A percentile compares a stretch with the other conserved stretches of the same genome.
phyloP scores from a whole-genome alignment of 2,888 invertebrate species.

The Arge pagana region DNA sequence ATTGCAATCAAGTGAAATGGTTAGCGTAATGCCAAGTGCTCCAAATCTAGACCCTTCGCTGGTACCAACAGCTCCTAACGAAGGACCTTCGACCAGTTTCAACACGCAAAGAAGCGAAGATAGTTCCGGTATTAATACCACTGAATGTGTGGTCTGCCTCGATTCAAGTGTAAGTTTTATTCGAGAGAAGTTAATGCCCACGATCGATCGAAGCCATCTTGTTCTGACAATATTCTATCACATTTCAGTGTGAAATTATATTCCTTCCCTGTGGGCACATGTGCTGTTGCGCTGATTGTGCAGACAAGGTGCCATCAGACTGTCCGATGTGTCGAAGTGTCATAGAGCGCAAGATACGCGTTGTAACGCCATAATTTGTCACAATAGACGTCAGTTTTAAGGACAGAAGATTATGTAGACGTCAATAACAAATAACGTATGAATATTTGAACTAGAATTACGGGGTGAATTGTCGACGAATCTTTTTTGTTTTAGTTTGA shows the following conservation, averaged over 20 bases:
- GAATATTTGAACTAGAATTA: too few relatives aligned
- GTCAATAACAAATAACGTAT: too few relatives aligned
- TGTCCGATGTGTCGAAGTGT: conserved; percentile 81
- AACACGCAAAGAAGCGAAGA: conserved; percentile 43
- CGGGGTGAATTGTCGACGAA: too few relatives aligned
- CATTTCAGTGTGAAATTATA: conserved; percentile 73
- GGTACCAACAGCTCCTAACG: conserved; percentile 46
- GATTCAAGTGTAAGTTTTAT: conserved; percentile 67
- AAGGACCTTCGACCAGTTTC: conserved; percentile 48
- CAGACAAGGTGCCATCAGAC: conserved; percentile 62
- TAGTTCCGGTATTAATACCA: conserved; percentile 51
- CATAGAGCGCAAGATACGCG: conserved; percentile 73
- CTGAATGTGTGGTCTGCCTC: conserved; percentile 86
- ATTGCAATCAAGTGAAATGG: conserved; percentile 43
- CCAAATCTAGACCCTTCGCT: too few relatives aligned
- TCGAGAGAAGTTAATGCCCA: conserved; percentile 10
- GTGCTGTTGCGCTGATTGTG: conserved; percentile 78
- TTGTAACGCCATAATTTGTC: conserved; percentile 65
- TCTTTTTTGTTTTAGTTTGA: too few relatives aligned
- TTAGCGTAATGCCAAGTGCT: conserved; percentile 27
- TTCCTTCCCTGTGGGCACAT: conserved; percentile 89
- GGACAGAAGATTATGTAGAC: too few relatives aligned
- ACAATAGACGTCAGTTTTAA: too few relatives aligned
- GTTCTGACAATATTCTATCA: conserved; percentile 22
- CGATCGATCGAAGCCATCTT: too few relatives aligned